Percentiles rank a stretch among this genome's conserved stretches.
Evolutionary conservation across 2,113 vertebrate genomes (phyloP).

Genomic region (Toxotes chatareus): DNA sequence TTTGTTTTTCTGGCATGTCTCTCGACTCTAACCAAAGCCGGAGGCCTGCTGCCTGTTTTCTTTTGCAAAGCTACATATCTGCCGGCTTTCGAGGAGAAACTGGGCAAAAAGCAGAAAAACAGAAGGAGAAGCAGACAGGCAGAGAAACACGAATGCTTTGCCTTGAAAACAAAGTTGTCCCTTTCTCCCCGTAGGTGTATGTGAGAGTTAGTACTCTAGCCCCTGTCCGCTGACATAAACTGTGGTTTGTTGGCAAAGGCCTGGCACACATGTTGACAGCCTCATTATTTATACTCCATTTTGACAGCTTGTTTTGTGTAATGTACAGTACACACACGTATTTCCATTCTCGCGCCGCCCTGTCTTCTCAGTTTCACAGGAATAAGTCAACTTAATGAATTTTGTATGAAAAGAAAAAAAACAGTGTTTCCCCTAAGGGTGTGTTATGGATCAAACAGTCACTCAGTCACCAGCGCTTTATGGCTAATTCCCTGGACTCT

Average conservation of each 20-base stretch:
- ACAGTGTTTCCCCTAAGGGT: conserved; percentile 56
- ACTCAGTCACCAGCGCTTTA: conserved; percentile 61
- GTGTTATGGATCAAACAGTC: conserved; percentile 66
- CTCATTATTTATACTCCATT: conserved; percentile 68
- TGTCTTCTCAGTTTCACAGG: conserved; percentile 60
- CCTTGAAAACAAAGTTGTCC: conserved; percentile 35
- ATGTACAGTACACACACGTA: conserved; percentile 48
- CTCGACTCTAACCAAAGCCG: conserved; percentile 62
- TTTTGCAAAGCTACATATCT: conserved; percentile 69
- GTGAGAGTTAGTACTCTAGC: conserved; percentile 35
- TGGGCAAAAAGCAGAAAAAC: conserved; percentile 57
- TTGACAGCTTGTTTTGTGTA: conserved; percentile 70
- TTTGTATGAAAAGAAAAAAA: conserved; percentile 60
- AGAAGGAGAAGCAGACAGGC: conserved; percentile 31
- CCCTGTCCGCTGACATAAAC: conserved; percentile 47
- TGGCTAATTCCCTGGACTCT: conserved; percentile 43
- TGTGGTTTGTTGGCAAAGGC: conserved; percentile 60
- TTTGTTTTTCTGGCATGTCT: conserved; percentile 73
- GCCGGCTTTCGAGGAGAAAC: conserved; percentile 56
- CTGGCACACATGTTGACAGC: conserved; percentile 63
- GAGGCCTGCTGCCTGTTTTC: conserved; percentile 70
- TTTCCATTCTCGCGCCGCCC: conserved; percentile 55
- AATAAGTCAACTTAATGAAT: conserved; percentile 72
- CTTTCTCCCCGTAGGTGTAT: conserved; percentile 29
- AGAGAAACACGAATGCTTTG: conserved; percentile 37